Base-by-base conservation (phyloP, 2,888 invertebrate species). In the Oscheius myriophilus region DNA sequence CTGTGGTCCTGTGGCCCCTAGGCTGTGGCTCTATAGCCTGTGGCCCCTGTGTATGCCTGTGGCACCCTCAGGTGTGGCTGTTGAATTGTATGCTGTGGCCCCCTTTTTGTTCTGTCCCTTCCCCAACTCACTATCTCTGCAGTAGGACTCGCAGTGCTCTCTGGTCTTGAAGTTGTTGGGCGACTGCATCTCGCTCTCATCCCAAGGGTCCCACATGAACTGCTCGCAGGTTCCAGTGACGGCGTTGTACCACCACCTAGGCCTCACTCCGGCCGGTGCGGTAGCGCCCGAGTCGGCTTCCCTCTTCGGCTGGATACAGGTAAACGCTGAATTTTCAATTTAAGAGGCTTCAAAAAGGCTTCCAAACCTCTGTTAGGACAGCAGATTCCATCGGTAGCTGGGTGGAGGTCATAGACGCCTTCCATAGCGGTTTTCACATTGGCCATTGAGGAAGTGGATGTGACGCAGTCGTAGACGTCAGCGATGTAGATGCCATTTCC, bases 131-230 rank as follows among this genome's bases (percentile, higher is more conserved):
- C 84, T 84, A 73, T 85, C 85, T 69, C 84, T 75, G 70, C 85
- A 85, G 70, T 84, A 85, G 21, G 82, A 80, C 61, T 84, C 84
- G 73, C 85, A 85, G 62, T 85, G 85, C 59, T 85, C 85, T 55
- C 83, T 45, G 33, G 85, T 85, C 72, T 83, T 84, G 80, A 85
- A 85, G 78, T 85, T 85, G 80, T 85, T 85, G 51, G 85, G 84
- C 46, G 82, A 79, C 72, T 85, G 85, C 71, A 83, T 81, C 71
- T 84, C 83, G 58, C 77, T 81, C 79, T 84, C 84, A 75, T 84
- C 84, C 85, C 84, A 85, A 55, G 84, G 84, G 62, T 85, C 85
- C 84, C 84, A 86, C 81, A 83, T 81, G 78, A 86, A 86, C 70
- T 84, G 85, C 67, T 85, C 83, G 67, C 85, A 85, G 14, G 82